Evolutionary conservation across 1,140 invertebrate species (phyloP).

Genomic region (Penaeus japonicus): DNA sequence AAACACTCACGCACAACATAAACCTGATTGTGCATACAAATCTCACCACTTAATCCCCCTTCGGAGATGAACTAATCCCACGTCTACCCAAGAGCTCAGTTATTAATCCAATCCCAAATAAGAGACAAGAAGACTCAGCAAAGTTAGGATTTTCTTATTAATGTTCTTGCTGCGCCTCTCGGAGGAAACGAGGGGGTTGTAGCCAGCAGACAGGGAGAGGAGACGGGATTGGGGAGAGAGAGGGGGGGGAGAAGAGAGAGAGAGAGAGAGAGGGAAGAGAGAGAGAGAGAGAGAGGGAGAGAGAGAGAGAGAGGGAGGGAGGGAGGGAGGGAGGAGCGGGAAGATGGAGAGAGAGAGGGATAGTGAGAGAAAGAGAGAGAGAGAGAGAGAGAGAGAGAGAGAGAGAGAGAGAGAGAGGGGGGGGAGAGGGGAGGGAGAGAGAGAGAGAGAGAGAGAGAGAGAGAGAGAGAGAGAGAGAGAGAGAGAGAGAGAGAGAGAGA

Average conservation of each 20-base stretch:
- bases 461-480: background rate
- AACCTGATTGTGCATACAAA: too few relatives aligned
- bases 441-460: too few relatives aligned
- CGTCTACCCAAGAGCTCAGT: too few relatives aligned
- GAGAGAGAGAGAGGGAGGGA: background rate
- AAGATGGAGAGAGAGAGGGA: background rate
- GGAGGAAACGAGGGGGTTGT: background rate
- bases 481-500: background rate
- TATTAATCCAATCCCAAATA: too few relatives aligned
- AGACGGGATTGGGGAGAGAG: too few relatives aligned
- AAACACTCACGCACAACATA: too few relatives aligned
- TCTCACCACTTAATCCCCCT: too few relatives aligned
- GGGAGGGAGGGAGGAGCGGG: background rate
- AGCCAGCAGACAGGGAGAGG: background rate
- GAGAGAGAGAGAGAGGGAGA: background rate
- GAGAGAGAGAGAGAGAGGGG: background rate
- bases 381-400: too few relatives aligned
- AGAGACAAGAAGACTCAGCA: background rate
- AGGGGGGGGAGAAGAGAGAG: background rate
- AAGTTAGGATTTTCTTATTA: too few relatives aligned
- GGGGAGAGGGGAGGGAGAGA: background rate
- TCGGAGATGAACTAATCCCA: too few relatives aligned
- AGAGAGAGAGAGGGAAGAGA: background rate
- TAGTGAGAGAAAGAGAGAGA: too few relatives aligned
- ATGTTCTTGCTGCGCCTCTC: background rate